These are phyloP conservation scores for Meiosimyza decipiens DNA, from an alignment of 2,888 invertebrate species.

Conservation along the genomic window DNA sequence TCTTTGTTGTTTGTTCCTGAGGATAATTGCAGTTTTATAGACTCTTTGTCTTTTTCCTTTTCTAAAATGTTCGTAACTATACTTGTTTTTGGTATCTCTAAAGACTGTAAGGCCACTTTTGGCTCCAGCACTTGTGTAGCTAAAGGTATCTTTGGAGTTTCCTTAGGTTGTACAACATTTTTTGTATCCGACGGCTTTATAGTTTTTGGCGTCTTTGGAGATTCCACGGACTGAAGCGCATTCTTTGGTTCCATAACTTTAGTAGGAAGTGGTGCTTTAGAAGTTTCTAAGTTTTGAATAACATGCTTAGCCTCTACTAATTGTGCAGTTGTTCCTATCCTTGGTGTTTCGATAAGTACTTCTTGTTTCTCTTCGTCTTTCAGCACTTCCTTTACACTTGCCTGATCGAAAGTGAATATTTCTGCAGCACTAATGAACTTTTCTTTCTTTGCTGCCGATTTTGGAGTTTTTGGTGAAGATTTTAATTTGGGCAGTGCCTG, in stretches of 20 bases:
- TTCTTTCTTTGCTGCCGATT: constrained; percentile 35
- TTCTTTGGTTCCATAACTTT: not conserved
- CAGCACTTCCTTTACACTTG: constrained; percentile 38
- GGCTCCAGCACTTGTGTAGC: constrained; percentile 2
- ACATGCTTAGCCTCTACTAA: not conserved
- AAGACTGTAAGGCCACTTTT: not conserved
- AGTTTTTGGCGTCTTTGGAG: constrained; percentile 3
- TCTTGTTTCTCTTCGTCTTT: not conserved
- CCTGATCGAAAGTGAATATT: constrained; percentile 54
- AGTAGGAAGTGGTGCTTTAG: not conserved
- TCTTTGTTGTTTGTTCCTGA: constrained; percentile 2
- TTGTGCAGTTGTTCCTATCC: not conserved
- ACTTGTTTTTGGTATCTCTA: not conserved
- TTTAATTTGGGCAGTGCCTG: constrained; percentile 54
- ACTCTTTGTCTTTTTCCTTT: not conserved
- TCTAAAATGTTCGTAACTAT: no score
- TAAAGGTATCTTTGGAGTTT: not conserved
- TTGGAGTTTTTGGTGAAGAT: constrained; percentile 47
- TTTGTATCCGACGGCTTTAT: not conserved
- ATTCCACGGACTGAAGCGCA: not conserved
- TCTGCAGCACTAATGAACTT: constrained; percentile 48
- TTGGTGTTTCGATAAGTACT: not conserved
- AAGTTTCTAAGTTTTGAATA: not conserved
- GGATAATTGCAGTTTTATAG: not conserved
- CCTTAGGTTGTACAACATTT: not conserved